Evolutionary conservation across 2,113 vertebrate species (phyloP).

Genomic region (Ptyas mucosa): DNA sequence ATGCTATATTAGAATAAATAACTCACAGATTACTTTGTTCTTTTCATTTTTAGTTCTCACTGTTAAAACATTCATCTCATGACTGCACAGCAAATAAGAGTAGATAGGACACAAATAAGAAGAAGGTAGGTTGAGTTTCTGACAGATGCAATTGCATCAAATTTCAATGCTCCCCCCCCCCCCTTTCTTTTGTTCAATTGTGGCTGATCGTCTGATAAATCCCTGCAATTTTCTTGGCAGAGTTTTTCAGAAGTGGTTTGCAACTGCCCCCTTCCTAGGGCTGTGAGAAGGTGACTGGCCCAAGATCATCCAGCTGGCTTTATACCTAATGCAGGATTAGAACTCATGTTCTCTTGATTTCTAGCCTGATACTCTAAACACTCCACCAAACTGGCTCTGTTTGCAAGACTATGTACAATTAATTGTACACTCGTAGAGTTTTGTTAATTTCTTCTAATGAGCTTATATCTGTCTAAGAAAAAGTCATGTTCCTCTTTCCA

Average conservation of each 20-base stretch:
- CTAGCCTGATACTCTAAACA: background rate
- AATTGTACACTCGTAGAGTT: background rate
- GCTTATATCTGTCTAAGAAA: background rate
- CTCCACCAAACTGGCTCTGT: background rate
- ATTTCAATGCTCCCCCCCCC: too few relatives aligned
- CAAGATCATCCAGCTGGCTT: background rate
- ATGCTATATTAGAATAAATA: background rate
- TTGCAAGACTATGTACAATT: background rate
- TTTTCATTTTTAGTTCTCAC: background rate
- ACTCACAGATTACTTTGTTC: conserved; percentile 15
- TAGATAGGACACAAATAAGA: background rate
- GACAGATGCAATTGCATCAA: background rate
- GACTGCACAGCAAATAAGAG: background rate
- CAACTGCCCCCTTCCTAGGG: background rate
- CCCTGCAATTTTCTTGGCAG: background rate
- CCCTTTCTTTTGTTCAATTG: background rate
- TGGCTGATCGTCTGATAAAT: background rate
- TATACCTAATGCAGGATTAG: background rate
- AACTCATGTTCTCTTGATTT: background rate
- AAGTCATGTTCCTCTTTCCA: background rate
- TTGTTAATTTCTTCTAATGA: background rate
- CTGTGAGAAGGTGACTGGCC: background rate
- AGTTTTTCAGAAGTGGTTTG: background rate
- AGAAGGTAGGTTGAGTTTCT: background rate
- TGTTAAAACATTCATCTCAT: background rate